A percentile compares a stretch with the other conserved stretches of the same genome.
Conservation (phyloP, 2,888 invertebrate genomes). For the Mechanitis mazaeus region DNA sequence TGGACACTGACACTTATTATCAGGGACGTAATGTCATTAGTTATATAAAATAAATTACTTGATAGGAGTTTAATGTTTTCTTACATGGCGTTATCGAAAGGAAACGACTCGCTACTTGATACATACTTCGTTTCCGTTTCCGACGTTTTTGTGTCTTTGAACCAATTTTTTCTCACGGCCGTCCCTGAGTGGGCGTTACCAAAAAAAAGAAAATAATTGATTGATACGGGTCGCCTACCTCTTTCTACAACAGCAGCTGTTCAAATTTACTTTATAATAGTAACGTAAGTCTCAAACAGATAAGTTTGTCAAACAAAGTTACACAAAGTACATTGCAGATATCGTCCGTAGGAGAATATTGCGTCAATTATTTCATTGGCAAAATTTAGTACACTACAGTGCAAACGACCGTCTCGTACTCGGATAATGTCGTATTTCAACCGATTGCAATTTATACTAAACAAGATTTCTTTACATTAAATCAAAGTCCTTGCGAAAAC, state of each 20-base stretch:
- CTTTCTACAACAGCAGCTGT: constrained; percentile 19
- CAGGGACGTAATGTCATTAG: constrained; percentile 37
- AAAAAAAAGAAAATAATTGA: constrained; percentile 40
- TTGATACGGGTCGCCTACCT: constrained; percentile 17
- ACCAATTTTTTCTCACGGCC: constrained; percentile 57
- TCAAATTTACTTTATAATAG: constrained; percentile 7
- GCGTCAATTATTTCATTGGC: constrained; percentile 56
- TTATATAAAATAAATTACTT: constrained; percentile 50
- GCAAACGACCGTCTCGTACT: constrained; percentile 34
- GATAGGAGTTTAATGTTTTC: constrained; percentile 56
- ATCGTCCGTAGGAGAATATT: constrained; percentile 48
- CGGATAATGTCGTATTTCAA: constrained; percentile 35
- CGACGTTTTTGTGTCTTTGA: constrained; percentile 49
- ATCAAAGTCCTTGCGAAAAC: constrained; percentile 40
- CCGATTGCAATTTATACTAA: constrained; percentile 35
- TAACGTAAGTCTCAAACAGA: constrained; percentile 4
- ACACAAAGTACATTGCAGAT: constrained; percentile 40
- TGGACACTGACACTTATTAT: not conserved
- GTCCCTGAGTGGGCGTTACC: constrained; percentile 43
- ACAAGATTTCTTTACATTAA: constrained; percentile 39
- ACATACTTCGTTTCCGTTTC: constrained; percentile 65
- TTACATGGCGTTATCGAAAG: constrained; percentile 56
- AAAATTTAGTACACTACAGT: constrained; percentile 52
- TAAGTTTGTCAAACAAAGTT: constrained; percentile 28
- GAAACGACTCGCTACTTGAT: constrained; percentile 65